phyloP scores from a whole-genome alignment of 1,140 invertebrate species.

The Drosophila sturtevanti region DNA sequence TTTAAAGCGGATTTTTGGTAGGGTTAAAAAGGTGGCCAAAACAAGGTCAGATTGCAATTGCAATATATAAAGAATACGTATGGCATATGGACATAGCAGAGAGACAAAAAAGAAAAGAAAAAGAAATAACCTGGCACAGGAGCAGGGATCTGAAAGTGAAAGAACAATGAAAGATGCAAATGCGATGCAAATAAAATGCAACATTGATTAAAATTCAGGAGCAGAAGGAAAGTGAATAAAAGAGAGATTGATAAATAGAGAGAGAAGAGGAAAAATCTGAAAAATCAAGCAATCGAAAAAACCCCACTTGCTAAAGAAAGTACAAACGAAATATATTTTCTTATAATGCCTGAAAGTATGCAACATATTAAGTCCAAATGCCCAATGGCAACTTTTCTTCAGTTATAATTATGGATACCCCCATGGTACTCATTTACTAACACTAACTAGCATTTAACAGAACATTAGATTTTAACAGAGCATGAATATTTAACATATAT shows the following conservation, averaged over 20 bases:
- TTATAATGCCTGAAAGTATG: neutral
- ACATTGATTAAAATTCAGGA: constrained; percentile 8
- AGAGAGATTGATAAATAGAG: neutral
- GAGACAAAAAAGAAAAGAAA: neutral
- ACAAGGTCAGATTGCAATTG: constrained; percentile 1
- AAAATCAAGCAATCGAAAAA: neutral
- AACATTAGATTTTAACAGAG: too few relatives aligned
- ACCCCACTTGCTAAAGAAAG: neutral
- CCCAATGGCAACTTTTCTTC: neutral
- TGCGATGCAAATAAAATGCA: constrained; percentile 5
- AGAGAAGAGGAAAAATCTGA: neutral
- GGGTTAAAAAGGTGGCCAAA: constrained; percentile 3
- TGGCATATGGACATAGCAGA: neutral
- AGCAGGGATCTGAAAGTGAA: neutral
- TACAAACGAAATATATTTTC: too few relatives aligned
- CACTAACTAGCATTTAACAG: too few relatives aligned
- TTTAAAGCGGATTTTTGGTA: neutral
- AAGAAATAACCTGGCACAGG: neutral
- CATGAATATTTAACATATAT: too few relatives aligned
- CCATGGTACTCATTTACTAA: too few relatives aligned
- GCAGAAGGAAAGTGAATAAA: constrained; percentile 1
- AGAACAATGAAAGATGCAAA: constrained; percentile 8
- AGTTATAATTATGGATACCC: too few relatives aligned
- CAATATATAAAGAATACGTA: constrained; percentile 2
- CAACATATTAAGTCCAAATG: neutral